Evolutionary conservation across 2,113 vertebrate genomes (phyloP), one percentile per base, ranked within the genome.

Genomic region (Eudorcas thomsonii): DNA sequence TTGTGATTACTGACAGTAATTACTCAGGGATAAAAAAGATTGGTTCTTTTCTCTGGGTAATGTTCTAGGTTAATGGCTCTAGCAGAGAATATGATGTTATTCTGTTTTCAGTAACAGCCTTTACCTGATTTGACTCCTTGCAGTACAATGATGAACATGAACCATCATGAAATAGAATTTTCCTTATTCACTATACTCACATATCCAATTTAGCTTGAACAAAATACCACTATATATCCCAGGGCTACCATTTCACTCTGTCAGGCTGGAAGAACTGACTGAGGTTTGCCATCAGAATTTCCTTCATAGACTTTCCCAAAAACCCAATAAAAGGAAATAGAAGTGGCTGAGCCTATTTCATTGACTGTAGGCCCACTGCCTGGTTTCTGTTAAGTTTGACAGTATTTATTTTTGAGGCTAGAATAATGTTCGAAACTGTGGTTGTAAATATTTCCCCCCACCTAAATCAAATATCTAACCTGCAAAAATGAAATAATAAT

Each of bases 291-390:
- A 94, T 97, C 97, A 97, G 95, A 97, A 91, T 97, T 97, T 98
- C 55, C 94, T 94, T 96, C 97, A 97, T 98, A 97, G 97, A 98
- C 95, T 96, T 95, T 98, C 91, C 77, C 60, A 81, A 91, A 98
- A 97, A 96, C 90, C 96, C 96, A 96, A 91, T 98, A 97, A 97
- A 98, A 96, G 74, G 90, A 96, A 97, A 91, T 88, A 95, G 90
- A 98, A 96, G 26, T 95, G 60, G 36, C 81, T 94, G 92, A 94
- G 90, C 64, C 45, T 92, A 85, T 94, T 97, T 92, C 81, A 88
- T 96, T 97, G 96, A 97, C 88, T 97, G 48, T 82, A 60, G 74
- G 48, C 7, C 52, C 54, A 85, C 26, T 78, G 80, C 82, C 94
- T 97, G 96, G 60, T 97, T 97, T 97, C 82, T 93, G 88, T 97